Base-by-base conservation (phyloP, 2,888 invertebrate genomes). In the Bruchidius siliquastri region DNA sequence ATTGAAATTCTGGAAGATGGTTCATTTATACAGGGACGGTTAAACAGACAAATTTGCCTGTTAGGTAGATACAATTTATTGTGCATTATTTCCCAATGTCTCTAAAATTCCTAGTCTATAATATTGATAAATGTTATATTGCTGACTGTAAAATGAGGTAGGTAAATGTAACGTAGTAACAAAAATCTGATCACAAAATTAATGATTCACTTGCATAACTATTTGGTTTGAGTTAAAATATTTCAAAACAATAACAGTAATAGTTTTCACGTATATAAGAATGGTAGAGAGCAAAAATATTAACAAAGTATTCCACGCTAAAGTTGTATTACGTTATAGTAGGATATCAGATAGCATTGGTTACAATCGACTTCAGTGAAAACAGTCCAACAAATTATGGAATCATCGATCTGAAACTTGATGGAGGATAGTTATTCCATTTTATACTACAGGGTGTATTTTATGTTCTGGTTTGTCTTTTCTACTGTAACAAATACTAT, bases 61-160 rank as follows among this genome's bases (percentile, higher is more conserved):
- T n/a, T n/a, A n/a, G n/a, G n/a, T n/a, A n/a, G n/a, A n/a, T n/a
- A n/a, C n/a, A n/a, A n/a, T n/a, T n/a, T n/a, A n/a, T n/a, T n/a
- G 26, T 26, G 8, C 2, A 26, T 26, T 8, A 2, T 26, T 26
- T 26, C 26, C 26, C 8, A 26, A 49, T 18, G 49, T 49, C 6
- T 13, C 49, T 49, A 49, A 49, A 49, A 49, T 49, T 49, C 49
- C 49, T 49, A 13, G 18, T 49, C 18, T 49, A 18, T 8, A 13
- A 49, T 49, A 49, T 13, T 49, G 3, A 49, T 49, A 13, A 1
- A 13, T 13, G 49, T 49, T 49, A 49, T 49, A 49, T 49, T 49
- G 6, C 10, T 49, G 49, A 49, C 68, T 68, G 18, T 76, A 80
- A 81, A 79, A 80, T 83, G 83, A 83, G 83, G 83, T 83, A 83